Evolutionary conservation across 2,888 invertebrate species (phyloP), one percentile per base, ranked within the genome.

Genomic region (Darwinula stevensoni): DNA sequence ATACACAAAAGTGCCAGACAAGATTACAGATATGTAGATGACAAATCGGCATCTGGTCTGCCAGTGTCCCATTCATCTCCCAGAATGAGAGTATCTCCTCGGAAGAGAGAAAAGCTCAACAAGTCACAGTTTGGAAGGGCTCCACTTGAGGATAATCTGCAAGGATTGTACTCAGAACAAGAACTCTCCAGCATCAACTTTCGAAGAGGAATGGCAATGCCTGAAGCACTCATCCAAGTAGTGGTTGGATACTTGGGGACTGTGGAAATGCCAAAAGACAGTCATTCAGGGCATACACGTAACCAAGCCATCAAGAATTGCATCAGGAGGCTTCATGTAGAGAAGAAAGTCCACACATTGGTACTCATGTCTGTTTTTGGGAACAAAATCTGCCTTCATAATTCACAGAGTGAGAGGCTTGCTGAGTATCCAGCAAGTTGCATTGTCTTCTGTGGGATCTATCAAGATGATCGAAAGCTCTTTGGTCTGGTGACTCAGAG

Each of bases 201-300:
- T n/a, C n/a, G 9, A 6, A 6, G 14, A 6, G 14, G 12, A 11
- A 28, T 28, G n/a, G 9, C 6, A 22, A 6, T 13, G 6, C 12
- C n/a, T 5, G 37, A 38, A 29, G 36, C 39, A 27, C 36, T 41
- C 17, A 48, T 47, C 44, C 65, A 73, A 40, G 75, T 74, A 0
- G 65, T 91, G 2, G 80, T 91, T 2, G 86, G 86, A 2, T 91
- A 91, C 51, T 58, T 91, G 30, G 88, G 88, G 14, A 86, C 88
- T 2, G 82, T 91, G 38, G 88, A 88, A 53, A 84, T 88, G 58
- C 86, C 88, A 0, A 49, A 52, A 35, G 52, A 53, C 38, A 44
- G 47, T 4, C 44, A 45, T 29, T 39, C 45, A 32, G 43, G 45
- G 35, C 43, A 33, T 31, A 11, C 50, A 29, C 39, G 78, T 34